Evolutionary conservation across 64 coral and sea anemone genomes (phyloP).

Genomic region (Porites lutea): DNA sequence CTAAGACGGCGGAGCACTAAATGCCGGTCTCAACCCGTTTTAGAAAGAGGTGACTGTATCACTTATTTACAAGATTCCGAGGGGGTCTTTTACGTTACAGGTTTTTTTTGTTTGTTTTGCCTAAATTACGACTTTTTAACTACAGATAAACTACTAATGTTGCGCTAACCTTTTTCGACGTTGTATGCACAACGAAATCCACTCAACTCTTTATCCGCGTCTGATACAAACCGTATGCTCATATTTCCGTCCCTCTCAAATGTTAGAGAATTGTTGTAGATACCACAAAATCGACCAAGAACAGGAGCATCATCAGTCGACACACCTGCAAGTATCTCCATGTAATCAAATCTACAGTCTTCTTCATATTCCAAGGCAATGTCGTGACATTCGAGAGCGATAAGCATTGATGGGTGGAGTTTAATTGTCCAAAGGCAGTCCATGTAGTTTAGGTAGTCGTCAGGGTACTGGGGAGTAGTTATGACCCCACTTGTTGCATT

Average conservation of each 20-base stretch:
- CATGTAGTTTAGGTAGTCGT: slow-evolving; percentile 2
- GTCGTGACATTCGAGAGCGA: slow-evolving; percentile 26
- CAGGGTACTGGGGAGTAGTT: slow-evolving; percentile 6
- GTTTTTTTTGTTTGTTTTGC: too few relatives aligned
- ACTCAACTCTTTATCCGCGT: slow-evolving; percentile 5
- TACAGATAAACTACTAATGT: not conserved
- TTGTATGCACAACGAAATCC: slow-evolving; percentile 30
- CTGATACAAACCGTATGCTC: slow-evolving; percentile 10
- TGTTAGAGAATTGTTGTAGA: not conserved
- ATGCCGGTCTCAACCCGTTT: too few relatives aligned
- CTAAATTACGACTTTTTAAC: too few relatives aligned
- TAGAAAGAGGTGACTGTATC: too few relatives aligned
- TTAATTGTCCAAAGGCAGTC: slow-evolving; percentile 28
- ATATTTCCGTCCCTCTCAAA: slow-evolving; percentile 15
- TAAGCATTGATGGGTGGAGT: slow-evolving; percentile 17
- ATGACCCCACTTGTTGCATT: slow-evolving; percentile 16
- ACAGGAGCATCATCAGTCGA: not conserved
- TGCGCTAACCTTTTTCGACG: slow-evolving; percentile 1
- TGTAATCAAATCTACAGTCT: slow-evolving; percentile 11
- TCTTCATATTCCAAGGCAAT: slow-evolving; percentile 18
- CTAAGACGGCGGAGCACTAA: too few relatives aligned
- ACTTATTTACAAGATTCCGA: too few relatives aligned
- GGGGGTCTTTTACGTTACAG: too few relatives aligned
- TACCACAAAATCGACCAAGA: slow-evolving; percentile 8
- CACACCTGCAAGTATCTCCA: slow-evolving; percentile 11